Evolutionary conservation across 2,797 vertebrate genomes (phyloP).

Genomic region (Sebastes reedi): DNA sequence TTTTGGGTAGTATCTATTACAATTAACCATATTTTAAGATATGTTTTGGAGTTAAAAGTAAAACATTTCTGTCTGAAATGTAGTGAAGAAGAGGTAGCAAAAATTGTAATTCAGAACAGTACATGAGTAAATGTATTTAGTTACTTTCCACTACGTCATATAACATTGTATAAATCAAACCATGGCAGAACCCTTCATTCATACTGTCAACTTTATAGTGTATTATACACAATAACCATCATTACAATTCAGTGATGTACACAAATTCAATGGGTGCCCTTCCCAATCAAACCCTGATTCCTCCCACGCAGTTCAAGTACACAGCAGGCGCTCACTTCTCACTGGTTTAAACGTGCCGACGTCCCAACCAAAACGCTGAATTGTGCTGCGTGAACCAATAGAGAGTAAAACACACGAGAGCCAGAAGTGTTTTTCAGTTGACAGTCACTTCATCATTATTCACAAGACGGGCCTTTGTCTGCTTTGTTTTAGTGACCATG

Average conservation of each 20-base stretch:
- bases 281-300: neutral
- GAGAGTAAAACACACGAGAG: slow-evolving; percentile 40
- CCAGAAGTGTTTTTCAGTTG: slow-evolving; percentile 59
- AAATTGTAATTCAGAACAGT: neutral
- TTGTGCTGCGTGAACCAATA: slow-evolving; percentile 30
- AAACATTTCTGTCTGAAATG: neutral
- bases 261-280: neutral
- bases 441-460: slow-evolving; percentile 73
- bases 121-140: neutral
- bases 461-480: slow-evolving; percentile 65
- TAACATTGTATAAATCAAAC: neutral
- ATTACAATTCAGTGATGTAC: neutral
- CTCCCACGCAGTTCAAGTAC: neutral
- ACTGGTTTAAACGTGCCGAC: neutral
- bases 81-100: neutral
- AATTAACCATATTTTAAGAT: neutral
- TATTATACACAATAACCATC: neutral
- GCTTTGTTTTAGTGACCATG: slow-evolving; percentile 77
- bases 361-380: neutral
- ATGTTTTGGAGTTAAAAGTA: neutral
- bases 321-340: slow-evolving; percentile 1
- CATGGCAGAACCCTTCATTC: neutral
- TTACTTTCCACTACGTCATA: neutral
- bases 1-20: neutral
- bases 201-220: neutral